Evolutionary conservation across 2,113 vertebrate species (phyloP), one percentile per base, ranked within the genome.

Genomic region (Urocynchramus pylzowi): DNA sequence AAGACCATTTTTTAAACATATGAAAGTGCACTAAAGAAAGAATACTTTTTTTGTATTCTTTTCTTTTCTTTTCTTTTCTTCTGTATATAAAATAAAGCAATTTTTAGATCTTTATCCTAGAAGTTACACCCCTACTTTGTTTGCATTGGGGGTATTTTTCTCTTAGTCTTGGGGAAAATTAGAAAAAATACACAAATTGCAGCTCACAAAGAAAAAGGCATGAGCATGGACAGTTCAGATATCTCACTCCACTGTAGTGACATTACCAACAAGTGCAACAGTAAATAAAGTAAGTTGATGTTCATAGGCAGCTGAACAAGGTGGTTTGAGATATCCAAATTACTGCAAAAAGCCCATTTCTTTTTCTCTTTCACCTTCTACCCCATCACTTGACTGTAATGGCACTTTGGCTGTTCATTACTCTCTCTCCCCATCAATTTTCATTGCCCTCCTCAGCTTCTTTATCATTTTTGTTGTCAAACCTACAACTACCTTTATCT

Each of bases 381-480:
- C 87, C 89, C 96, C 84, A 90, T 91, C 96, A 92, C 91, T 94
- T 95, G 95, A 88, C 75, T 91, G 1, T 97, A 98, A 98, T 94
- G 86, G 93, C 84, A 96, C 84, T 97, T 97, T 64, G 65, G 90
- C 91, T 97, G 87, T 97, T 98, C 97, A 97, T 97, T 96, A 92
- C 80, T 97, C 91, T 95, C 91, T 93, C 95, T 73, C 73, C 84
- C 95, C 94, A 98, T 97, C 97, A 98, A 97, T 98, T 98, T 98
- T 98, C 97, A 98, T 97, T 98, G 97, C 96, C 94, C 93, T 97
- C 94, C 85, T 87, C 90, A 96, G 95, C 95, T 97, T 97, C 95
- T 98, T 98, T 98, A 98, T 98, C 97, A 96, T 95, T 98, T 98
- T 91, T 97, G 97, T 97, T 98, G 97, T 98, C 97, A 98, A 97